Percentiles rank a stretch among this genome's conserved stretches.
phyloP scores from a whole-genome alignment of 2,888 invertebrate species.

The Aspidapion aeneum region DNA sequence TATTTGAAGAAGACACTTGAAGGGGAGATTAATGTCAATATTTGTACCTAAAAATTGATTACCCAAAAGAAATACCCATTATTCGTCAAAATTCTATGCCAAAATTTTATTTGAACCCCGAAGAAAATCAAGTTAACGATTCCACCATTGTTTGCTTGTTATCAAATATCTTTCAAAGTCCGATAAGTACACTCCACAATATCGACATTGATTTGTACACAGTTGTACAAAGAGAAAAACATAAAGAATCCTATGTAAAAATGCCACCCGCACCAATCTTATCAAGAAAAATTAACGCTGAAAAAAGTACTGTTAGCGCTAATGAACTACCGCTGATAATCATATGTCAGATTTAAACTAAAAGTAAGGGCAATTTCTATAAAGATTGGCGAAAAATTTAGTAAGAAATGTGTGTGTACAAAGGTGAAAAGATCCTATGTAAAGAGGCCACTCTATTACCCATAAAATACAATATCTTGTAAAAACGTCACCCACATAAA shows the following conservation, averaged over 20 bases:
- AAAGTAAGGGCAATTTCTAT: too few species aligned
- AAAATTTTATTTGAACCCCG: conserved; percentile 46
- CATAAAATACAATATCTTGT: too few species aligned
- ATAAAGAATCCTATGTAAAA: conserved; percentile 10
- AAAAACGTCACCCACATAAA: too few species aligned
- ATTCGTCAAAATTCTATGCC: conserved; percentile 47
- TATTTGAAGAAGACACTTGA: too few species aligned
- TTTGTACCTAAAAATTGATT: too few species aligned
- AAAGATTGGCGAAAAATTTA: too few species aligned
- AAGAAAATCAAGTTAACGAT: conserved; percentile 37
- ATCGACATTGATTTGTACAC: conserved; percentile 44
- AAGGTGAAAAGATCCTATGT: too few species aligned
- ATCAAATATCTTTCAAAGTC: conserved; percentile 40
- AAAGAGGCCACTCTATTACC: too few species aligned
- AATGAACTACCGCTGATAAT: conserved; percentile 31
- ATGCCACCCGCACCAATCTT: conserved; percentile 26
- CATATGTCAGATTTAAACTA: conserved; percentile 31
- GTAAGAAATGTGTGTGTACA: too few species aligned
- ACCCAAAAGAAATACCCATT: conserved; percentile 43
- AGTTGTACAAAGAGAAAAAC: conserved; percentile 47
- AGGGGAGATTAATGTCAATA: too few species aligned
- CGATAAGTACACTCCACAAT: conserved; percentile 34
- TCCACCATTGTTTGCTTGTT: conserved; percentile 35
- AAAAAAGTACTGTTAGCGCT: conserved; percentile 32
- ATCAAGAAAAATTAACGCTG: conserved; percentile 37